phyloP scores from a whole-genome alignment of 1,140 invertebrate species.

The Aphis gossypii region DNA sequence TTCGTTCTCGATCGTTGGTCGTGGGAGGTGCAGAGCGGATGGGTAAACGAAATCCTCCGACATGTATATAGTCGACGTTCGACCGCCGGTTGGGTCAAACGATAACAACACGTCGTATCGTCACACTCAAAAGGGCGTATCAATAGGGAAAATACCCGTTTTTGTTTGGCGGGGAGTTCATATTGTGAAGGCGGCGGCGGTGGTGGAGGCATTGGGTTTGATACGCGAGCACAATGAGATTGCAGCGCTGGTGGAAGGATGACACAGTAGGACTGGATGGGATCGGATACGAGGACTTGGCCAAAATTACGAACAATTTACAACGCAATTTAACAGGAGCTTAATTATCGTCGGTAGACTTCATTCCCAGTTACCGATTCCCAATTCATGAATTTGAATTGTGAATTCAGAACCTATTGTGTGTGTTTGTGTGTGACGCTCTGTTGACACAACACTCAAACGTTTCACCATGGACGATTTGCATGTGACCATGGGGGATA shows the following conservation, averaged over 20 bases:
- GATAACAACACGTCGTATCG: background rate
- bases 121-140: background rate
- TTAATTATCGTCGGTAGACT: conserved; percentile 23
- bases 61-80: background rate
- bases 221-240: background rate
- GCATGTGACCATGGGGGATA: background rate
- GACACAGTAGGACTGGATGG: no score
- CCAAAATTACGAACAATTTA: background rate
- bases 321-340: background rate
- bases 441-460: background rate
- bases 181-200: background rate
- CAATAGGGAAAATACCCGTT: background rate
- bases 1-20: background rate
- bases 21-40: no score
- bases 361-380: background rate
- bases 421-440: background rate
- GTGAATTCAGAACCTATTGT: background rate
- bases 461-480: background rate
- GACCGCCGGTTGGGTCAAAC: background rate
- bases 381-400: conserved; percentile 28
- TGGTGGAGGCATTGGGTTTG: background rate
- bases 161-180: background rate
- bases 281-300: background rate
- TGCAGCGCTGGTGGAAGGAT: no score
- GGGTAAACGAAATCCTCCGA: background rate